Conservation (phyloP, 2,888 invertebrate species). For the Atrina japonica region DNA sequence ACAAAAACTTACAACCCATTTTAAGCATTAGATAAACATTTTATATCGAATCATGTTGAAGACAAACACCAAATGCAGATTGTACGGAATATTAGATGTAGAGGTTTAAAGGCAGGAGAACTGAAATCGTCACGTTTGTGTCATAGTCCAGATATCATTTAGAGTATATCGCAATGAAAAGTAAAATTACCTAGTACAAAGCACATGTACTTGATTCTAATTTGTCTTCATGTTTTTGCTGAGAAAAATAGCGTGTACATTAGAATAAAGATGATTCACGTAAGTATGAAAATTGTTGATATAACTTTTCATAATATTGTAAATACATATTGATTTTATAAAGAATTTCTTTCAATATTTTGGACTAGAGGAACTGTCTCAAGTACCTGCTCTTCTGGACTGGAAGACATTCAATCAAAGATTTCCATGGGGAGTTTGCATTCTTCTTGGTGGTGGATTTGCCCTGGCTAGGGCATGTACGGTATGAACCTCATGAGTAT, state of each 20-base stretch:
- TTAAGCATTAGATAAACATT: no score
- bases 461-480: conserved; percentile 38
- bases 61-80: no score
- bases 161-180: no score
- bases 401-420: conserved; percentile 31
- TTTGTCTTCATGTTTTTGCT: not conserved
- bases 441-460: conserved; percentile 42
- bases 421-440: conserved; percentile 36
- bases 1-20: no score
- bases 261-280: not conserved
- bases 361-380: not conserved
- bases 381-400: conserved; percentile 33
- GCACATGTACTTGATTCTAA: no score
- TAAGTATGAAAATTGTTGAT: not conserved
- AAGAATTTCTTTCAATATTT: not conserved
- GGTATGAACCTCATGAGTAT: conserved; percentile 26
- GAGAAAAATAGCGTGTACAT: not conserved
- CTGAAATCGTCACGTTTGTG: no score
- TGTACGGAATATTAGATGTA: no score
- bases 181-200: no score
- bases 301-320: not conserved
- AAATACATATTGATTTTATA: not conserved
- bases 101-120: no score
- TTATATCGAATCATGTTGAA: no score
- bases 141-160: no score